Base-by-base conservation (phyloP, 1,140 invertebrate species). In the Pristionchus pacificus region DNA sequence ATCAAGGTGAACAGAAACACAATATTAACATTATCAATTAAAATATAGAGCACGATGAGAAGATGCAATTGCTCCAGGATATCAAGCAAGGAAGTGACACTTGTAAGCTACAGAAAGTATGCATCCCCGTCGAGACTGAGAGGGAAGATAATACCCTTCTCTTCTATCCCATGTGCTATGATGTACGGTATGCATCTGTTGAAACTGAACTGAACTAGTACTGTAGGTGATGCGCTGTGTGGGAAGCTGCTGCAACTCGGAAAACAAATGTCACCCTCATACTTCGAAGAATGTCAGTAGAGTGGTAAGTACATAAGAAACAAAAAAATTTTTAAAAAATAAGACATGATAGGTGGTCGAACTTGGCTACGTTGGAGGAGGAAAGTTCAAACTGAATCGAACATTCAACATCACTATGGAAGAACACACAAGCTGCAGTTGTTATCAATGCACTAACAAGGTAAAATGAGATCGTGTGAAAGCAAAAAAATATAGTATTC, bases 321-420 rank as follows among this genome's bases (percentile, higher is more conserved):
- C 28, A 27, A 38, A 33, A 59, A n/a, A 19, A 70, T 3, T 24
- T 28, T 15, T 31, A 62, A n/a, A 28, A 63, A 63, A 27, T 2
- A 55, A 32, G 0, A 6, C 2, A 27, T 60, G 49, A 19, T 38
- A 72, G 70, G 60, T 73, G n/a, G 66, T 70, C 13, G 67, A 66
- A 33, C 49, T 73, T 3, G 29, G 67, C 2, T 73, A 73, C 60
- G 49, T 68, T 15, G 71, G 71, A 55, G 68, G 68, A 29, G 71
- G 65, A 2, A 32, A 66, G 2, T 73, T 73, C 38, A 73, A 68
- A 60, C 60, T 73, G 30, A 73, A 73, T 32, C 61, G 61, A 57
- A 73, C 71, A 14, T 30, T 24, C 2, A 70, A 73, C 30, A 73
- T 73, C 60, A 73, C 71, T 1, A 73, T 73, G 71, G 71, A 73